Evolutionary conservation across 2,797 vertebrate genomes (phyloP).

Genomic region (Pseudopleuronectes americanus): DNA sequence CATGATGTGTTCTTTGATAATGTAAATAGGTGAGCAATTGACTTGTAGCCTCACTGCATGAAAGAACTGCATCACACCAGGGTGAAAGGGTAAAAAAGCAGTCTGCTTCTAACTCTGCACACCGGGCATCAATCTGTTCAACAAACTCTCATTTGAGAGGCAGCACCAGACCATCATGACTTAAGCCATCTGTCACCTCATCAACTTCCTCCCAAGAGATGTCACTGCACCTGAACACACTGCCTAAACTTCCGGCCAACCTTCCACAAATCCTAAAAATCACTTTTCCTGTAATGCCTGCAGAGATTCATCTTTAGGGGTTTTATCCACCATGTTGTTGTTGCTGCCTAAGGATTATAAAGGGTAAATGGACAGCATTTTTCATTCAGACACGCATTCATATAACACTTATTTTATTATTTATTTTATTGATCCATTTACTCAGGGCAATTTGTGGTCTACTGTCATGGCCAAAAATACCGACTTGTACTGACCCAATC

Average conservation of each 20-base stretch:
- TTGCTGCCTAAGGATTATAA: constrained; percentile 7
- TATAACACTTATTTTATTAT: no score
- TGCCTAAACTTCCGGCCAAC: constrained; percentile 22
- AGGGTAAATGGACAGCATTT: neutral
- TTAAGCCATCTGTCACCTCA: constrained; percentile 42
- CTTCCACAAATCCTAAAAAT: constrained; percentile 28
- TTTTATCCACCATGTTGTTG: constrained; percentile 6
- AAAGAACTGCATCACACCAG: constrained; percentile 22
- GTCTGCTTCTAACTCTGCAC: neutral
- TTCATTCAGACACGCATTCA: neutral
- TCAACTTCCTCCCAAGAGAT: constrained; percentile 38
- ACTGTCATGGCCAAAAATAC: neutral
- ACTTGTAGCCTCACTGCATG: constrained; percentile 28
- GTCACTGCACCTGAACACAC: constrained; percentile 30
- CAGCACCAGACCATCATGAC: constrained; percentile 39
- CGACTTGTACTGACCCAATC: neutral
- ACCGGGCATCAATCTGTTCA: constrained; percentile 45
- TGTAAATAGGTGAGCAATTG: constrained; percentile 6
- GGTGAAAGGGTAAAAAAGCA: constrained; percentile 29
- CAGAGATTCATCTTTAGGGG: neutral
- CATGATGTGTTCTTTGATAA: constrained; percentile 10
- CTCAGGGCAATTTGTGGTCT: neutral
- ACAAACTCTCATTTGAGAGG: constrained; percentile 35
- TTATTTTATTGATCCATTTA: neutral
- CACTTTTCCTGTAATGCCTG: constrained; percentile 3